Evolutionary conservation across 1,140 invertebrate genomes (phyloP).

Genomic region (Triops cancriformis): DNA sequence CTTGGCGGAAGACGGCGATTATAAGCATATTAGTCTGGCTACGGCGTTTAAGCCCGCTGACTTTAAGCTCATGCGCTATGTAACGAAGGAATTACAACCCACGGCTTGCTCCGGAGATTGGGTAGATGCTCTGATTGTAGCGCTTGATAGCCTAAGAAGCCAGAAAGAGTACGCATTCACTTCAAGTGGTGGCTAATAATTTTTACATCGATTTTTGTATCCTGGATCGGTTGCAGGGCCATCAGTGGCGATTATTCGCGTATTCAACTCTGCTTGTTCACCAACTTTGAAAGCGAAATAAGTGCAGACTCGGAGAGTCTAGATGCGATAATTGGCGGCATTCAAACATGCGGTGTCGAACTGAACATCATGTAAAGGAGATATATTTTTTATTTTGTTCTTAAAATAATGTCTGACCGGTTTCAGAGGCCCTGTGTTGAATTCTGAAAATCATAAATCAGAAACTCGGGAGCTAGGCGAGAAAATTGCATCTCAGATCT

Average conservation of each 20-base stretch:
- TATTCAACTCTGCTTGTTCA: constrained; percentile 11
- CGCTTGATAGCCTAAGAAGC: constrained; percentile 41
- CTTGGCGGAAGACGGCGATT: constrained; percentile 35
- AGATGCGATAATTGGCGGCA: not conserved
- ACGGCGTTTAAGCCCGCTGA: constrained; percentile 37
- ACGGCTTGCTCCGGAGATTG: constrained; percentile 40
- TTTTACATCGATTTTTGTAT: not conserved
- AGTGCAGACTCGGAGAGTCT: not conserved
- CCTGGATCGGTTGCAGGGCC: not conserved
- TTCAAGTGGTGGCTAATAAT: not conserved
- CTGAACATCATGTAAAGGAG: not conserved
- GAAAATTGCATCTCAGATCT: constrained; percentile 17
- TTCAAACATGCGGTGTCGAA: not conserved
- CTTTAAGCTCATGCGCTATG: constrained; percentile 42
- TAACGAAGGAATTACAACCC: constrained; percentile 38
- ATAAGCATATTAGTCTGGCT: constrained; percentile 41
- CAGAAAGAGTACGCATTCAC: constrained; percentile 38
- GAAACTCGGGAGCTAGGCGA: not conserved
- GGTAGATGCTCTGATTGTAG: constrained; percentile 46
- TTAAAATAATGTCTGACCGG: not conserved
- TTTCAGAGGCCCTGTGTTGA: not conserved
- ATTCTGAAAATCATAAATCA: not conserved
- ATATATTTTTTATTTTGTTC: not conserved
- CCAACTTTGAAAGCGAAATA: not conserved
- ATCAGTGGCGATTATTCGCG: not conserved